A percentile compares a stretch with the other conserved stretches of the same genome.
phyloP scores from a whole-genome alignment of 2,888 invertebrate genomes.

The Muscina levida region DNA sequence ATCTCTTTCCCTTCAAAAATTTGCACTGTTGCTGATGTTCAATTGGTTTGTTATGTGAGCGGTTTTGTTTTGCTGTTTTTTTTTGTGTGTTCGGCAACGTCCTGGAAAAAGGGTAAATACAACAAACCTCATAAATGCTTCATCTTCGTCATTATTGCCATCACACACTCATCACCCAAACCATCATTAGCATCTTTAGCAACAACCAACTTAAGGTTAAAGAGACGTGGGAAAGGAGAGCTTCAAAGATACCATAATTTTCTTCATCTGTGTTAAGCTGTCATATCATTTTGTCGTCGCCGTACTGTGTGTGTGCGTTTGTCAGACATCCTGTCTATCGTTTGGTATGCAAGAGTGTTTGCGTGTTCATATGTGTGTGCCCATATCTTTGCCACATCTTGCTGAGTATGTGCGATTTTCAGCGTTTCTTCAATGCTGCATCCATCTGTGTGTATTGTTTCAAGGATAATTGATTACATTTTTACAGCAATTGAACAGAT shows the following conservation, averaged over 20 bases:
- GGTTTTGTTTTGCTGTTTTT: no score
- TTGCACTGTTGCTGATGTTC: constrained; percentile 35
- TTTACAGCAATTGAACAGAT: constrained; percentile 67
- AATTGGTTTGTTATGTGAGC: constrained; percentile 27
- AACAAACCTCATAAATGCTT: constrained; percentile 45
- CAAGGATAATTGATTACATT: constrained; percentile 68
- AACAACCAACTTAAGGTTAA: constrained; percentile 3
- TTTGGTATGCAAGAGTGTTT: constrained; percentile 15
- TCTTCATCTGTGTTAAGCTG: constrained; percentile 48
- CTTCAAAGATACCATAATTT: constrained; percentile 24
- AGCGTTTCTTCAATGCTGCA: constrained; percentile 40
- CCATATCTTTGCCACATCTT: constrained; percentile 17
- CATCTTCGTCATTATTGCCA: constrained; percentile 18
- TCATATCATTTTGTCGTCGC: constrained; percentile 41
- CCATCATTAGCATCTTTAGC: constrained; percentile 28
- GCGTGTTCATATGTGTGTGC: constrained; percentile 13
- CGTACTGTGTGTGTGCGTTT: background rate
- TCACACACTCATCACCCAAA: constrained; percentile 23
- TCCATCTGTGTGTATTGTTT: constrained; percentile 68
- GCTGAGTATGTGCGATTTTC: constrained; percentile 19
- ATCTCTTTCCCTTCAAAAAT: constrained; percentile 8
- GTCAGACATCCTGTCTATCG: constrained; percentile 5
- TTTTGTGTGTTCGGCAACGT: background rate
- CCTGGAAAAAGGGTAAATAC: constrained; percentile 11
- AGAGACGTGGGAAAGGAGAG: background rate